Evolutionary conservation across 2,888 invertebrate species (phyloP).

Genomic region (Serrognathus titanus): DNA sequence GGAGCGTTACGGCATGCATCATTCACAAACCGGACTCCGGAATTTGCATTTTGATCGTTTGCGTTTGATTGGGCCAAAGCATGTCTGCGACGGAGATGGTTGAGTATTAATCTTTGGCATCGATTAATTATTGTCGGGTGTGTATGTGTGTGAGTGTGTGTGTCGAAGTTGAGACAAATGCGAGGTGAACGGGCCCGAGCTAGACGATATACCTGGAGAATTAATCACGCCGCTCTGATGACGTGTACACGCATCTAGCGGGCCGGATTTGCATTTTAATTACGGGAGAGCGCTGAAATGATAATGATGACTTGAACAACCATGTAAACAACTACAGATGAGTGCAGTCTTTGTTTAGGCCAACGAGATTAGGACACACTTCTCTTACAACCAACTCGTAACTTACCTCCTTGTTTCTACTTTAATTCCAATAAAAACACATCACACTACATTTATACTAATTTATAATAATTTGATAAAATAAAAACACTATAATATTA

Average conservation of each 20-base stretch:
- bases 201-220: conserved; percentile 46
- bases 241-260: conserved; percentile 52
- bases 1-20: conserved; percentile 30
- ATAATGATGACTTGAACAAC: conserved; percentile 55
- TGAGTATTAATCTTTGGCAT: not conserved
- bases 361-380: conserved; percentile 16
- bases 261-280: conserved; percentile 60
- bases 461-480: too few relatives aligned
- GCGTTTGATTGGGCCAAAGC: too few relatives aligned
- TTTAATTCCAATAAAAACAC: too few relatives aligned
- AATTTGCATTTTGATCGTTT: too few relatives aligned
- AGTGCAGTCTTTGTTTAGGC: conserved; percentile 27
- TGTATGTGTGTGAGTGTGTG: not conserved
- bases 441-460: too few relatives aligned
- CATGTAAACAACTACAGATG: conserved; percentile 45
- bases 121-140: conserved; percentile 1
- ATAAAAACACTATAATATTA: too few relatives aligned
- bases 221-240: conserved; percentile 51
- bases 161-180: conserved; percentile 1
- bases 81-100: too few relatives aligned
- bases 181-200: conserved; percentile 2
- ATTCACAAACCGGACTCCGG: conserved; percentile 18
- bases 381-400: too few relatives aligned
- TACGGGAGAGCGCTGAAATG: conserved; percentile 61
- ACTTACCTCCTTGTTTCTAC: too few relatives aligned